Base-by-base conservation (phyloP, 2,888 invertebrate species). In the Eupithecia pulchellata region DNA sequence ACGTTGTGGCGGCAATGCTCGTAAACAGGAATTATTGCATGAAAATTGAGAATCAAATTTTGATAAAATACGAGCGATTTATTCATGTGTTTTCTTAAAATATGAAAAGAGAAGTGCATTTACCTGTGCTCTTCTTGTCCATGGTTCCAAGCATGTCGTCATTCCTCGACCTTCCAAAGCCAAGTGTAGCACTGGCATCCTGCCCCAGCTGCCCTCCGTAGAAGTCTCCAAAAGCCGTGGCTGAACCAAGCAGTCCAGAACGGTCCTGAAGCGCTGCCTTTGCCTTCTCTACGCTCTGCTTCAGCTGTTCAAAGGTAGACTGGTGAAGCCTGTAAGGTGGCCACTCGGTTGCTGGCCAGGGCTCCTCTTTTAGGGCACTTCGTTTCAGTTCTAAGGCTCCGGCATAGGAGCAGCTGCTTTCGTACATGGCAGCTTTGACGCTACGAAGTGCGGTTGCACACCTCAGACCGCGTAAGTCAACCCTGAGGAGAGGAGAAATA, bases 341-440 rank as follows among this genome's bases (percentile, higher is more conserved):
- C 96, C 97, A 97, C 88, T 97, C 97, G 68, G 95, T 88, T 0
- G 96, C 94, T 6, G 96, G 95, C 90, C 96, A 96, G 62, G 92
- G 94, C 78, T 93, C 95, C 81, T 93, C 95, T 76, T 93, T 92
- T 61, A 94, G 84, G 75, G 96, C 95, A 78, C 96, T 95, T 82
- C 97, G 95, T 90, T 97, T 97, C 83, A 97, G 93, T 93, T 97
- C 97, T 84, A 97, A 93, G 85, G 97, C 97, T 89, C 97, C 97
- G 88, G 97, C 97, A 94, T 98, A 98, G 91, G 98, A 98, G 95
- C 98, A 98, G 87, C 98, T 98, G 94, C 98, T 98, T 95, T 98
- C 98, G 96, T 98, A 98, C 98, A 98, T 98, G 87, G 95, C 95
- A 90, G 90, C 87, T 89, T 90, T 92, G 77, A 89, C 84, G 73